Conservation (phyloP, 2,888 invertebrate genomes). For the Julus scandinavius region DNA sequence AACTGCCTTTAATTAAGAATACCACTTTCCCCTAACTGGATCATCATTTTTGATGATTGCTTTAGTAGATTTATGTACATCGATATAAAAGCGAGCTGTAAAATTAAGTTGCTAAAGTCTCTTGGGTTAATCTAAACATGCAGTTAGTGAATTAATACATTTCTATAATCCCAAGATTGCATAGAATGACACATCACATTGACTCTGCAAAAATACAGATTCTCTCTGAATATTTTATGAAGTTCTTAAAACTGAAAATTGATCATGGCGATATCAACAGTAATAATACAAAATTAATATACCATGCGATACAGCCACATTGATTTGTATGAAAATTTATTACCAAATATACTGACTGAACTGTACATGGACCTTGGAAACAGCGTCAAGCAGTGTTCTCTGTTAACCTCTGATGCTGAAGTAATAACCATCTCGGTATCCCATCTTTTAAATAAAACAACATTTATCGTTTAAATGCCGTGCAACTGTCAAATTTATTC, state of each 20-base stretch:
- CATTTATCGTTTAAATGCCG: slow-evolving; percentile 12
- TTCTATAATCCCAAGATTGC: too few species aligned
- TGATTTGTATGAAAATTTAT: slow-evolving; percentile 47
- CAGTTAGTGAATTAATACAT: too few species aligned
- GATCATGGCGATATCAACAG: neutral
- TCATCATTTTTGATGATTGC: too few species aligned
- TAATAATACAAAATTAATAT: neutral
- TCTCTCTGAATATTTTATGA: too few species aligned
- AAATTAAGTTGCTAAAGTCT: too few species aligned
- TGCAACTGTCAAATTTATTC: neutral
- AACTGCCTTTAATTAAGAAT: too few species aligned
- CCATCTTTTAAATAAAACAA: slow-evolving; percentile 23
- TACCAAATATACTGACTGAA: slow-evolving; percentile 51
- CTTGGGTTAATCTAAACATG: too few species aligned
- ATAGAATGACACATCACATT: too few species aligned
- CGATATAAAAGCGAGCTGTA: too few species aligned
- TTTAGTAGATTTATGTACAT: too few species aligned
- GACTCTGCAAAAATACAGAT: too few species aligned
- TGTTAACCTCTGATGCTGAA: slow-evolving; percentile 33
- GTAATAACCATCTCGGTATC: slow-evolving; percentile 40
- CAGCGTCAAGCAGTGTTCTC: neutral
- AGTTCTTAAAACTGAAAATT: neutral
- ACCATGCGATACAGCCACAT: neutral
- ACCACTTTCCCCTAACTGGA: too few species aligned
- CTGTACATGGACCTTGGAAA: slow-evolving; percentile 43